These are phyloP conservation scores for Unio pictorum DNA, from an alignment of 2,888 invertebrate species.

Conservation along the genomic window DNA sequence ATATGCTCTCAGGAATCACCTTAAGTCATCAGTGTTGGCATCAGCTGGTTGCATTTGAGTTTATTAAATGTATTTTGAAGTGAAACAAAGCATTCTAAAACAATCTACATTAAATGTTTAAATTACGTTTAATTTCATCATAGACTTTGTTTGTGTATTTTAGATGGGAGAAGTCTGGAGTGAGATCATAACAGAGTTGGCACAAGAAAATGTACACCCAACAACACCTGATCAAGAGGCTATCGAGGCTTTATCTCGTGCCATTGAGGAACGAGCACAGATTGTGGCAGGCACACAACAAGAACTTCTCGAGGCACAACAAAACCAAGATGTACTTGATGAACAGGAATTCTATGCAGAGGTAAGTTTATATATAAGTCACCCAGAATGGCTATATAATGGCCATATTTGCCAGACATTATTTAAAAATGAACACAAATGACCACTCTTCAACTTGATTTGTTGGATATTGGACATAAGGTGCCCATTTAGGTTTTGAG, in stretches of 20 bases:
- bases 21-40: no score
- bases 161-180: slow-evolving; percentile 71
- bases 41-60: no score
- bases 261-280: slow-evolving; percentile 66
- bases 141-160: slow-evolving; percentile 4
- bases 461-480: no score
- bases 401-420: no score
- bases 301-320: slow-evolving; percentile 67
- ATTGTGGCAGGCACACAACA: slow-evolving; percentile 64
- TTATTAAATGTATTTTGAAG: no score
- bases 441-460: no score
- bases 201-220: slow-evolving; percentile 66
- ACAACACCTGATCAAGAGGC: slow-evolving; percentile 70
- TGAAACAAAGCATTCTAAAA: no score
- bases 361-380: slow-evolving; percentile 36
- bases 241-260: slow-evolving; percentile 67
- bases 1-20: no score
- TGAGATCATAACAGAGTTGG: slow-evolving; percentile 67
- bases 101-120: no score
- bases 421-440: no score
- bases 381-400: background rate
- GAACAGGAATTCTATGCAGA: slow-evolving; percentile 71
- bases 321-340: slow-evolving; percentile 68
- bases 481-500: no score
- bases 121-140: background rate